phyloP scores from a whole-genome alignment of 2,888 invertebrate species.

The Drosophila ustulata region DNA sequence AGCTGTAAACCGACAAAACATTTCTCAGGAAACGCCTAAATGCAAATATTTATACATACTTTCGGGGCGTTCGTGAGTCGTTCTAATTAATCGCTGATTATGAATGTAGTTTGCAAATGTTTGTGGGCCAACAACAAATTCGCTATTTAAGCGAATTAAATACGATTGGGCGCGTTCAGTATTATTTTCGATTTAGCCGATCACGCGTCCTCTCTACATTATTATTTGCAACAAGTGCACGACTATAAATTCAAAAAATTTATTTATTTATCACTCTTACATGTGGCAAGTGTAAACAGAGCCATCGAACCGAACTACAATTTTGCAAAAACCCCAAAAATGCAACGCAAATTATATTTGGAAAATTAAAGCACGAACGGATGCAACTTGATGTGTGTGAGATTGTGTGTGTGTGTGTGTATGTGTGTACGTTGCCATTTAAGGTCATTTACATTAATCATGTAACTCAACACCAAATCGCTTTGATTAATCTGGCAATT shows the following conservation, averaged over 20 bases:
- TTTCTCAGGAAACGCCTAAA: constrained; percentile 61
- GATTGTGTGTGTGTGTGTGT: not conserved
- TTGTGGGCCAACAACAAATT: constrained; percentile 18
- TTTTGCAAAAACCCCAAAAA: constrained; percentile 2
- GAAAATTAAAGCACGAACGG: not conserved
- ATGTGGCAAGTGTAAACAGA: constrained; percentile 33
- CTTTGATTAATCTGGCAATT: constrained; percentile 48
- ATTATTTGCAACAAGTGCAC: constrained; percentile 41
- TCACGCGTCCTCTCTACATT: constrained; percentile 54
- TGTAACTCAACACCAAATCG: constrained; percentile 37
- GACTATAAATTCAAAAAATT: constrained; percentile 66
- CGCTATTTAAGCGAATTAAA: constrained; percentile 44
- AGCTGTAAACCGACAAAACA: constrained; percentile 55
- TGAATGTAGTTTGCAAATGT: constrained; percentile 35
- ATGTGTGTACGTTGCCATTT: not conserved
- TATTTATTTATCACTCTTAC: constrained; percentile 70
- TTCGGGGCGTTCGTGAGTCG: constrained; percentile 27
- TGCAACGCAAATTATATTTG: not conserved
- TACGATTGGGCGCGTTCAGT: constrained; percentile 32
- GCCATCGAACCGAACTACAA: constrained; percentile 29
- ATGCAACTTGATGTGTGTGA: constrained; percentile 25
- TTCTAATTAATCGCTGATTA: constrained; percentile 40
- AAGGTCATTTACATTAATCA: not conserved
- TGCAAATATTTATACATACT: constrained; percentile 75
- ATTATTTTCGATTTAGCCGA: constrained; percentile 44